phyloP scores from a whole-genome alignment of 2,113 vertebrate species.

The Synchiropus splendidus region DNA sequence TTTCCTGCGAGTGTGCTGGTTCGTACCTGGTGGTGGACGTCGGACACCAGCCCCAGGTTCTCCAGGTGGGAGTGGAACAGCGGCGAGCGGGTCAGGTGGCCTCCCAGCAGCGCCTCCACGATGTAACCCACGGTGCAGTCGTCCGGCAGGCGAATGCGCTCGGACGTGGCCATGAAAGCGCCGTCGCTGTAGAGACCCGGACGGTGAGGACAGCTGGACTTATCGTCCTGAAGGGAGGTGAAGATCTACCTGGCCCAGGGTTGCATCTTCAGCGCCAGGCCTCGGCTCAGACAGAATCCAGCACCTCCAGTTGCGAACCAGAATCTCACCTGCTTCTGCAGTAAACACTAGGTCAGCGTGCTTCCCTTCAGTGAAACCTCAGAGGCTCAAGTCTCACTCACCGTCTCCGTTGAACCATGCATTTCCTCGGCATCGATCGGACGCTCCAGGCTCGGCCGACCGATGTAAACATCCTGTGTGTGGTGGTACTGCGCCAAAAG shows the following conservation, averaged over 20 bases:
- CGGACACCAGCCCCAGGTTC: constrained; percentile 81
- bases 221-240: too few species aligned
- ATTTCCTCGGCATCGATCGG: constrained; percentile 82
- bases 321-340: constrained; percentile 79
- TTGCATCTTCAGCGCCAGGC: constrained; percentile 86
- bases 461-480: constrained; percentile 78
- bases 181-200: constrained; percentile 58
- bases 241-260: constrained; percentile 85
- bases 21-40: constrained; percentile 77
- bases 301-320: constrained; percentile 94
- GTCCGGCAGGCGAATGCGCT: constrained; percentile 83
- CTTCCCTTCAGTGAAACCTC: not conserved
- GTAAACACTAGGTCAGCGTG: not conserved
- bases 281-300: constrained; percentile 85
- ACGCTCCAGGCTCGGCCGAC: constrained; percentile 84
- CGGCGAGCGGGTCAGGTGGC: constrained; percentile 75
- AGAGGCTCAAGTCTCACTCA: constrained; percentile 58
- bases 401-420: constrained; percentile 64
- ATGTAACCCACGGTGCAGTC: constrained; percentile 92
- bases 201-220: not conserved
- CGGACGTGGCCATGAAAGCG: constrained; percentile 81
- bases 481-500: constrained; percentile 77
- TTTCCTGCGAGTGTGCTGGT: not conserved
- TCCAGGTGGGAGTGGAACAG: constrained; percentile 92
- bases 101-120: constrained; percentile 77